Percentiles rank a stretch among this genome's conserved stretches.
Evolutionary conservation across 2,113 vertebrate genomes (phyloP).

Genomic region (Entelurus aequoreus): DNA sequence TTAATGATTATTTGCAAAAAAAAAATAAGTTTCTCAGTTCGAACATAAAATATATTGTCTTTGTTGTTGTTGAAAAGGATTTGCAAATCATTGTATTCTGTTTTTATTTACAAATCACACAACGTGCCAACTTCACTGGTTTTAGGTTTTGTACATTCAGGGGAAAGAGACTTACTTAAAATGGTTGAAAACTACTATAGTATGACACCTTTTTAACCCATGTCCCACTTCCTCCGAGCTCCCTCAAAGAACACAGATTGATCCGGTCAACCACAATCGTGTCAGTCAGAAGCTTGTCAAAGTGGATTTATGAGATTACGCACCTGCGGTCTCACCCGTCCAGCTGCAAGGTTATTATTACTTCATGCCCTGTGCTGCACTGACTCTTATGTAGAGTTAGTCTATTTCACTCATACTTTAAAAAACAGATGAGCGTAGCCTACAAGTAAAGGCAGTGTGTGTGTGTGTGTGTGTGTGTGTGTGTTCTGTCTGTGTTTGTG

Average conservation of each 20-base stretch:
- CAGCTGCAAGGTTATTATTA: neutral
- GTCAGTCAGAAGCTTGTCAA: neutral
- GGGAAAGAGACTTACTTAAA: too few relatives aligned
- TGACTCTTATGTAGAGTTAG: slow-evolving; percentile 26
- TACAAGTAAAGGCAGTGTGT: slow-evolving; percentile 42
- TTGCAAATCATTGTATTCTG: too few relatives aligned
- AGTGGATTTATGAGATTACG: slow-evolving; percentile 2
- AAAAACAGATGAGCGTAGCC: slow-evolving; percentile 46
- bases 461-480: neutral
- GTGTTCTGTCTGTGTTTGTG: neutral
- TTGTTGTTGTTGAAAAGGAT: too few relatives aligned
- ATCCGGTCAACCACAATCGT: neutral
- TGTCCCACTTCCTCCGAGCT: neutral
- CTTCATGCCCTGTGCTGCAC: slow-evolving; percentile 11
- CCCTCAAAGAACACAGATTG: neutral
- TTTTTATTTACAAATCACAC: too few relatives aligned
- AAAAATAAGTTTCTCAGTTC: too few relatives aligned
- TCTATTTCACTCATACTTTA: slow-evolving; percentile 44
- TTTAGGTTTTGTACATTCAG: too few relatives aligned
- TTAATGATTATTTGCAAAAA: too few relatives aligned
- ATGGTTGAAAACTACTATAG: too few relatives aligned
- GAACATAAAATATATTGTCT: too few relatives aligned
- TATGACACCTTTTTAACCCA: neutral
- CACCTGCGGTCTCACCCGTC: neutral
- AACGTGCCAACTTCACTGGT: too few relatives aligned